Evolutionary conservation across 2,888 invertebrate species (phyloP).

Genomic region (Zaprionus bogoriensis): DNA sequence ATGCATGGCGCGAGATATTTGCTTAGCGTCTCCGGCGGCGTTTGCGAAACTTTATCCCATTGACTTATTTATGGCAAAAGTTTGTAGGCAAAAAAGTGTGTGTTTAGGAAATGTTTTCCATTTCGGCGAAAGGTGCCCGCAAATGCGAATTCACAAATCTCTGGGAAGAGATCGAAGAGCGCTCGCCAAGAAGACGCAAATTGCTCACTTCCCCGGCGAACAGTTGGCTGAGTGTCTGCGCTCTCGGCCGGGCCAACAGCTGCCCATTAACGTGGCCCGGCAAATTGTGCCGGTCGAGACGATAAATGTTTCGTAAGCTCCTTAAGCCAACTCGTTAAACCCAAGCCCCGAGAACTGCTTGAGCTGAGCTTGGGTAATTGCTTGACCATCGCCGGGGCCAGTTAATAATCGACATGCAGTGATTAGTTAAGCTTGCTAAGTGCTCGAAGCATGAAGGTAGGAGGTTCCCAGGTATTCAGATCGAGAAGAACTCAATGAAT

Average conservation of each 20-base stretch:
- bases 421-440: conserved; percentile 59
- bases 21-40: neutral
- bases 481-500: too few species aligned
- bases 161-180: neutral
- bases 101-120: neutral
- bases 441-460: too few species aligned
- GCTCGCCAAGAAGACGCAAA: conserved; percentile 41
- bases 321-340: conserved; percentile 12
- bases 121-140: conserved; percentile 16
- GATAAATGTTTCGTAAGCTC: conserved; percentile 48
- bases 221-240: conserved; percentile 27
- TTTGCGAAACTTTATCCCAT: conserved; percentile 27
- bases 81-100: conserved; percentile 10
- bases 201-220: conserved; percentile 42
- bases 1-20: conserved; percentile 28
- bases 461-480: too few species aligned
- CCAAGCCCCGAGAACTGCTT: conserved; percentile 22
- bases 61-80: conserved; percentile 42
- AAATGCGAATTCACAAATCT: conserved; percentile 24
- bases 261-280: conserved; percentile 68
- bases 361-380: conserved; percentile 32
- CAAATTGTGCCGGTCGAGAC: conserved; percentile 46
- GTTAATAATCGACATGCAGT: conserved; percentile 41
- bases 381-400: conserved; percentile 17
- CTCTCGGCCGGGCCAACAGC: conserved; percentile 31